Evolutionary conservation across 2,888 invertebrate species (phyloP).

Genomic region (Cantharis nigra): DNA sequence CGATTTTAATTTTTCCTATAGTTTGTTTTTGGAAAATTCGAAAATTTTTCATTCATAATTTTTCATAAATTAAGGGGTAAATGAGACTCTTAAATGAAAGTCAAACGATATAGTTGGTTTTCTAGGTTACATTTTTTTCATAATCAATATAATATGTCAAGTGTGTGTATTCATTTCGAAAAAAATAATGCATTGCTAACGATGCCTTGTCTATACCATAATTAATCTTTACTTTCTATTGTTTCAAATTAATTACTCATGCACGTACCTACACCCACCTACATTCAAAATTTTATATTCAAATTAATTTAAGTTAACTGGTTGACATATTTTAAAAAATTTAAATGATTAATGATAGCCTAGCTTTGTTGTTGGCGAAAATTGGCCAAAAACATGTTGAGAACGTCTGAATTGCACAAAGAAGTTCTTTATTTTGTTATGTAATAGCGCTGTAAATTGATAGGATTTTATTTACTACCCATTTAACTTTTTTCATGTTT

Average conservation of each 20-base stretch:
- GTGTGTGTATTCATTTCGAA: slow-evolving; percentile 1
- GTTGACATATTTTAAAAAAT: not conserved
- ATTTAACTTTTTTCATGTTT: not conserved
- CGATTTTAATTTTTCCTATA: too few relatives aligned
- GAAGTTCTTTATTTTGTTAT: slow-evolving; percentile 1
- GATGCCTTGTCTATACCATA: slow-evolving; percentile 9
- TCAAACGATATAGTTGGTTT: too few relatives aligned
- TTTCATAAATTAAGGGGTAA: too few relatives aligned
- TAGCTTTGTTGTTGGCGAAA: not conserved
- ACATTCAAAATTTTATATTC: slow-evolving; percentile 14
- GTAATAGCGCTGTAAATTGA: not conserved
- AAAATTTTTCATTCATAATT: too few relatives aligned
- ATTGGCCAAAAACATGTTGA: not conserved
- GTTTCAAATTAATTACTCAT: not conserved
- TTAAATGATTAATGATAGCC: not conserved
- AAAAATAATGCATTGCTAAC: slow-evolving; percentile 17
- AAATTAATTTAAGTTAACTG: slow-evolving; percentile 8
- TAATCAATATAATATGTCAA: not conserved
- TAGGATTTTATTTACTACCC: not conserved
- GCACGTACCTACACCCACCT: not conserved
- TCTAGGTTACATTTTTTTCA: not conserved
- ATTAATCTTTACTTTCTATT: slow-evolving; percentile 9
- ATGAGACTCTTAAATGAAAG: too few relatives aligned
- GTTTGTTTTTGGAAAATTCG: too few relatives aligned
- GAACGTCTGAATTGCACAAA: not conserved